Conservation (phyloP, 1,140 invertebrate genomes). For the Papilio polytes region DNA sequence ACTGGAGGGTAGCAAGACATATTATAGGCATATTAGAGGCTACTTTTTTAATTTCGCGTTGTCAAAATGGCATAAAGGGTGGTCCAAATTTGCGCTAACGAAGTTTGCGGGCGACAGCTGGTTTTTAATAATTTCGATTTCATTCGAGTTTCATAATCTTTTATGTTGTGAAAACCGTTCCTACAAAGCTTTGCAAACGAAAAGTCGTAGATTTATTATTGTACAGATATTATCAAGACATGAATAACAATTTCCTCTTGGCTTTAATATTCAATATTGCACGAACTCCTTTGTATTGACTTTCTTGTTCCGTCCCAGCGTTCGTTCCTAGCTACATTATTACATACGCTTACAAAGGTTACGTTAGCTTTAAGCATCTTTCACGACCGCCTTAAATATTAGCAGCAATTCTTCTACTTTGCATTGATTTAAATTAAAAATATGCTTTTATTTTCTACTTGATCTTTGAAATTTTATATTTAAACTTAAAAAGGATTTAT, state of each 20-base stretch:
- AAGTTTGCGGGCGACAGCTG: no score
- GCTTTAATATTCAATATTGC: constrained; percentile 48
- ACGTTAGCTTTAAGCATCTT: constrained; percentile 11
- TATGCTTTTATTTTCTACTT: not conserved
- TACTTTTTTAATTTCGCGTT: no score
- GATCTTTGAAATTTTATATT: not conserved
- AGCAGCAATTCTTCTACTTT: not conserved
- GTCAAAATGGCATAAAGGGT: no score
- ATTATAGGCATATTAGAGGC: no score
- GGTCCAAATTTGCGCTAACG: no score
- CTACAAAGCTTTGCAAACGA: not conserved
- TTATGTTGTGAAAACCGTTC: not conserved
- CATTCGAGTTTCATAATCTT: no score
- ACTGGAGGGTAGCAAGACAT: no score
- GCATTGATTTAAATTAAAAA: not conserved
- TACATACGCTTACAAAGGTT: constrained; percentile 13
- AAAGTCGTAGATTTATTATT: not conserved
- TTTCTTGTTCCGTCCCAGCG: constrained; percentile 21
- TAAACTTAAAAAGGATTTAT: not conserved
- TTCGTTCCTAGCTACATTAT: constrained; percentile 30
- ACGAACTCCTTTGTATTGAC: constrained; percentile 42
- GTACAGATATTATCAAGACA: not conserved
- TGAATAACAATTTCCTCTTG: constrained; percentile 33
- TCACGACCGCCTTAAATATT: not conserved
- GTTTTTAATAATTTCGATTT: no score